These are phyloP conservation scores for Acronicta psi DNA, from an alignment of 2,888 invertebrate genomes.

Conservation along the genomic window DNA sequence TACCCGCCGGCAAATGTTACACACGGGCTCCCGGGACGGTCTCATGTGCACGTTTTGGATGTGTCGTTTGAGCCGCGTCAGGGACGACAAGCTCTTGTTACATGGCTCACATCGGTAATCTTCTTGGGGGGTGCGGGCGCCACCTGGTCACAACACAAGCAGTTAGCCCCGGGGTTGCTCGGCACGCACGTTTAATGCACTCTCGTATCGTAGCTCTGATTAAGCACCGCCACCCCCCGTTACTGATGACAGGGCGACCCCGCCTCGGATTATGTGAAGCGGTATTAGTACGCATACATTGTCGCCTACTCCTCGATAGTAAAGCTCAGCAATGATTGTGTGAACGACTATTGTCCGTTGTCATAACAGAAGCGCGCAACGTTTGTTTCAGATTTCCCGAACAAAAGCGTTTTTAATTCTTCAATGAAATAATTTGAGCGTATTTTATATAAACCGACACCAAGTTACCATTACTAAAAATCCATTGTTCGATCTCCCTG, in stretches of 20 bases:
- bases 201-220: conserved; percentile 85
- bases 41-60: conserved; percentile 97
- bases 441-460: conserved; percentile 81
- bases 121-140: conserved; percentile 93
- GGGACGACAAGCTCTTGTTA: conserved; percentile 96
- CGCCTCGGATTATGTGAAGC: conserved; percentile 81
- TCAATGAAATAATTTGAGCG: conserved; percentile 81
- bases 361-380: conserved; percentile 66
- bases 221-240: conserved; percentile 89
- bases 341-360: conserved; percentile 66
- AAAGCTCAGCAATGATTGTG: conserved; percentile 75
- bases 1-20: conserved; percentile 97
- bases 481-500: conserved; percentile 85
- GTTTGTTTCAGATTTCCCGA: conserved; percentile 76
- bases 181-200: conserved; percentile 88
- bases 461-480: conserved; percentile 81
- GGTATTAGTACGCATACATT: conserved; percentile 79
- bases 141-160: conserved; percentile 91
- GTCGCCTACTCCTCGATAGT: conserved; percentile 74
- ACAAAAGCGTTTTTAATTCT: conserved; percentile 81
- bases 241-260: conserved; percentile 77
- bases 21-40: conserved; percentile 96
- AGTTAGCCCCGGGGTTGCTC: conserved; percentile 87
- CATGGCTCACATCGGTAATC: conserved; percentile 97
- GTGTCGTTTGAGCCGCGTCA: conserved; percentile 96